phyloP scores from a whole-genome alignment of 2,888 invertebrate species.

The Nezara viridula region DNA sequence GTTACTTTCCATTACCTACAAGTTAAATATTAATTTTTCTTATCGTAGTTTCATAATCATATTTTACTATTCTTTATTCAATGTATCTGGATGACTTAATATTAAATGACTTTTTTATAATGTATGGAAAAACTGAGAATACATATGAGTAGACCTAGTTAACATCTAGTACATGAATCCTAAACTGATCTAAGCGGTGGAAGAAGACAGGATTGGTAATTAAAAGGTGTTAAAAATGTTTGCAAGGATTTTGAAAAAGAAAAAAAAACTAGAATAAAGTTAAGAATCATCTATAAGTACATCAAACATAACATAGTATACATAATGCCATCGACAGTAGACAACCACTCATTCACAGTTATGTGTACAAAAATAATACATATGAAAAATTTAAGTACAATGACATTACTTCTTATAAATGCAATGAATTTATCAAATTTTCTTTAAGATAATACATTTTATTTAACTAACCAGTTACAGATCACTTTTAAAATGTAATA shows the following conservation, averaged over 20 bases:
- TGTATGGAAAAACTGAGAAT: too few species aligned
- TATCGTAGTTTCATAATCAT: too few species aligned
- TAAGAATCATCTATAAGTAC: constrained; percentile 40
- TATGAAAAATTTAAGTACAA: constrained; percentile 42
- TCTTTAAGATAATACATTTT: neutral
- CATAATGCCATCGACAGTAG: constrained; percentile 25
- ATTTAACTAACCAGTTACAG: constrained; percentile 43
- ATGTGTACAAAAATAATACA: constrained; percentile 41
- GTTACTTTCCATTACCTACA: too few species aligned
- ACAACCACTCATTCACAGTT: constrained; percentile 32
- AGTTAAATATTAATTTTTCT: too few species aligned
- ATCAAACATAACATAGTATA: constrained; percentile 20
- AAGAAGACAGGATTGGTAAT: neutral
- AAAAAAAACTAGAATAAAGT: neutral
- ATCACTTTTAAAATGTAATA: constrained; percentile 38
- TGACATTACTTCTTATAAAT: constrained; percentile 25
- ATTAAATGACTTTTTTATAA: too few species aligned
- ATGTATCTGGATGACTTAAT: too few species aligned
- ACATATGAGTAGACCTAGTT: too few species aligned
- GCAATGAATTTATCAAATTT: constrained; percentile 34
- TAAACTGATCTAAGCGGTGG: too few species aligned
- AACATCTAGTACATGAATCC: too few species aligned
- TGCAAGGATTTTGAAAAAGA: neutral
- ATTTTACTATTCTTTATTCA: too few species aligned
- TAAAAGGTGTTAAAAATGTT: neutral